Percentiles rank a stretch among this genome's conserved stretches.
These are phyloP conservation scores for Clytia hemisphaerica DNA, from an alignment of 30 jellyfish, hydroid and myxozoan species.

Conservation along the genomic window DNA sequence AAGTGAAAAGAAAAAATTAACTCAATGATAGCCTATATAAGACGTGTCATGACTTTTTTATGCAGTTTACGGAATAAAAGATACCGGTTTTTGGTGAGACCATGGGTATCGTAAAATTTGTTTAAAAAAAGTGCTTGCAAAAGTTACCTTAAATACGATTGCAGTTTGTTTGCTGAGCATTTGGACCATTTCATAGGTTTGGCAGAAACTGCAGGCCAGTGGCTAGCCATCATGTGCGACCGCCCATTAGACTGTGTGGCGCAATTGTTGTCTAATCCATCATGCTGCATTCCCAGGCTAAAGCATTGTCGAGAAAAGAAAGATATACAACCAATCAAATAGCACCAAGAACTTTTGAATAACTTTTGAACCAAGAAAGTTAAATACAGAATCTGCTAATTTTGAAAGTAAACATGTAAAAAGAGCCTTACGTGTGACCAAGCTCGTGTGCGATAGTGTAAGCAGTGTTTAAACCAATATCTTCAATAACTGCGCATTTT, in stretches of 20 bases:
- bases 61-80: too few relatives aligned
- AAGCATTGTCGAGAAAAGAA: not conserved
- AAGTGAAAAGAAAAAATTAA: not conserved
- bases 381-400: not conserved
- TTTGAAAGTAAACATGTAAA: not conserved
- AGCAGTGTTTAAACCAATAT: constrained; percentile 89
- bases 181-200: constrained; percentile 82
- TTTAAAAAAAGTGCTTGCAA: not conserved
- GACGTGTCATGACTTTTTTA: not conserved
- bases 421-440: constrained; percentile 95
- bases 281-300: constrained; percentile 96
- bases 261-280: constrained; percentile 72
- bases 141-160: constrained; percentile 63
- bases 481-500: constrained; percentile 91
- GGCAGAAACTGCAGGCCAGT: constrained; percentile 75
- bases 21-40: not conserved
- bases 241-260: constrained; percentile 52
- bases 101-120: not conserved
- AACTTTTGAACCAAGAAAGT: not conserved
- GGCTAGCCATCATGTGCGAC: constrained; percentile 93
- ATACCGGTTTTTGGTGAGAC: too few relatives aligned
- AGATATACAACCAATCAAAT: not conserved
- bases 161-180: constrained; percentile 76
- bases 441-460: constrained; percentile 95
- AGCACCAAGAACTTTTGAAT: not conserved